phyloP scores from a whole-genome alignment of 2,797 vertebrate species.

The Balearica regulorum region DNA sequence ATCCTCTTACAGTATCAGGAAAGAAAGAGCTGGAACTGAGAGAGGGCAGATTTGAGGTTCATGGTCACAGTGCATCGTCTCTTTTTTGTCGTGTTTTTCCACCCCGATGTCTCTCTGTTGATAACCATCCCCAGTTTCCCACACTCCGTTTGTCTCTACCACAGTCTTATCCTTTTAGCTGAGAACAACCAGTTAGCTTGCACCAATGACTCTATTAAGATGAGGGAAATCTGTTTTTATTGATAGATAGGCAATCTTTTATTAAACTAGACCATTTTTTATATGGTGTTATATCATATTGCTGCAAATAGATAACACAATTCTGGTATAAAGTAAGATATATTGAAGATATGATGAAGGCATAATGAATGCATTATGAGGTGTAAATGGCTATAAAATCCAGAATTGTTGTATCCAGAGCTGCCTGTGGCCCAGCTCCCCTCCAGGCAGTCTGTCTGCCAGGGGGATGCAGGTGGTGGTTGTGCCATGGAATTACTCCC shows the following conservation, averaged over 20 bases:
- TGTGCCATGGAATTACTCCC: background rate
- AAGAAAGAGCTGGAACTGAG: background rate
- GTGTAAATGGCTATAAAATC: background rate
- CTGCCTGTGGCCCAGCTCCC: background rate
- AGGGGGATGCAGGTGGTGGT: background rate
- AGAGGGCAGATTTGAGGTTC: background rate
- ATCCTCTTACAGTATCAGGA: background rate
- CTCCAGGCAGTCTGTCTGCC: background rate
- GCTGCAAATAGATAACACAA: background rate
- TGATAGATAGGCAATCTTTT: background rate
- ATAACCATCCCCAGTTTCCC: background rate
- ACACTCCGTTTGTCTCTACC: background rate
- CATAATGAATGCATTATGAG: background rate
- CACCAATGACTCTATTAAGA: background rate
- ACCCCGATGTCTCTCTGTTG: background rate
- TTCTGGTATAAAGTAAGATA: background rate
- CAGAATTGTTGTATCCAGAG: background rate
- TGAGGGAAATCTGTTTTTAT: background rate
- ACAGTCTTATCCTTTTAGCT: background rate
- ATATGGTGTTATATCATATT: background rate
- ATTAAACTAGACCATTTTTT: background rate
- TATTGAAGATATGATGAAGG: background rate
- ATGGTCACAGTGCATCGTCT: background rate
- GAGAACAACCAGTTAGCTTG: background rate
- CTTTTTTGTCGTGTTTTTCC: background rate